Evolutionary conservation across 2,797 vertebrate species (phyloP).

Genomic region (Cossypha dichroa): DNA sequence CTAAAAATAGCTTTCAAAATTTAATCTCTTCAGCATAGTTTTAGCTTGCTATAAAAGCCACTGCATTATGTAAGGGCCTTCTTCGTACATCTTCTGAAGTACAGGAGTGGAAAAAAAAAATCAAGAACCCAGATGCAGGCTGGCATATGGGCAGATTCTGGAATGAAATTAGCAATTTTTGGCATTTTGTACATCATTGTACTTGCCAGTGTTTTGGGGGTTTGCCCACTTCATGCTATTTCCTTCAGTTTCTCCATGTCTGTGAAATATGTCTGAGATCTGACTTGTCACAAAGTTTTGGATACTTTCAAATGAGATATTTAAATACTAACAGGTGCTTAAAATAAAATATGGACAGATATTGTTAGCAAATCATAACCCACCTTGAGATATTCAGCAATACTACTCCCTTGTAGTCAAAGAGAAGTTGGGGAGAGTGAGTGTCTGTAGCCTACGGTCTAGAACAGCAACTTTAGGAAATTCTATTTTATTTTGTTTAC

Average conservation of each 20-base stretch:
- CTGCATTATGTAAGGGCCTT: background rate
- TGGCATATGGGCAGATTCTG: background rate
- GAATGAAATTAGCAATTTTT: background rate
- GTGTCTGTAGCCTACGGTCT: background rate
- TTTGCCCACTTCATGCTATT: background rate
- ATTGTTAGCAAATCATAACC: background rate
- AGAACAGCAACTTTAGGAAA: background rate
- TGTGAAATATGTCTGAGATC: background rate
- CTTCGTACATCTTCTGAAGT: background rate
- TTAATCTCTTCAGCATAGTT: slow-evolving; percentile 20
- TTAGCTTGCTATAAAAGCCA: background rate
- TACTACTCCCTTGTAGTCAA: background rate
- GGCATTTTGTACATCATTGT: background rate
- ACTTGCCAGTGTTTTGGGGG: background rate
- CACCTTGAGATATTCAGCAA: background rate
- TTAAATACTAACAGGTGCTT: background rate
- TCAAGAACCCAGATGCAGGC: background rate
- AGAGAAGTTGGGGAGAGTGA: background rate
- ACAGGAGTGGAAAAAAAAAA: background rate
- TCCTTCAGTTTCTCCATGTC: background rate
- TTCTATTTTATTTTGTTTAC: background rate
- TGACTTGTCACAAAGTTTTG: background rate
- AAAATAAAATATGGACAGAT: background rate
- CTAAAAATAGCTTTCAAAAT: slow-evolving; percentile 35
- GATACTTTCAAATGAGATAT: background rate